phyloP scores from a whole-genome alignment of 2,888 invertebrate species.

The Eurytoma californica region DNA sequence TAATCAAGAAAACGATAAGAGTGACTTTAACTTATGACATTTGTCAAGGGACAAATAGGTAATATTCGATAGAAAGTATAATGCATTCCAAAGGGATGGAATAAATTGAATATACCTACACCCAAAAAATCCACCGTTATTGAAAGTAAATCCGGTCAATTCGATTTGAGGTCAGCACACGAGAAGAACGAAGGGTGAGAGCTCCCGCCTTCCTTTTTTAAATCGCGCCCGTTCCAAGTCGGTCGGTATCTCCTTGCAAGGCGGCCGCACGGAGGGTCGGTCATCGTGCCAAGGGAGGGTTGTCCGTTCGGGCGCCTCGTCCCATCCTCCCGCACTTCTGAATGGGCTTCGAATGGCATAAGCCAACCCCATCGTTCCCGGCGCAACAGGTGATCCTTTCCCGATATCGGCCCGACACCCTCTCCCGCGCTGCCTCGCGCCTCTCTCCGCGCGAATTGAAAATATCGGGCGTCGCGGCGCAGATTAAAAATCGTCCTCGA shows the following conservation, averaged over 20 bases:
- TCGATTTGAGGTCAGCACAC: not conserved
- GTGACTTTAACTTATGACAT: too few relatives aligned
- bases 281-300: not conserved
- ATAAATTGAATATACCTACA: not conserved
- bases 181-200: conserved; percentile 3
- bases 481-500: conserved; percentile 59
- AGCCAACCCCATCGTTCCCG: conserved; percentile 72
- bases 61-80: too few relatives aligned
- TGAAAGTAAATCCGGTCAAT: too few relatives aligned
- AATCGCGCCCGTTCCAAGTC: conserved; percentile 14
- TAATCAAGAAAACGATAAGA: too few relatives aligned
- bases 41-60: too few relatives aligned
- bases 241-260: not conserved
- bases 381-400: conserved; percentile 74
- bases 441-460: conserved; percentile 26
- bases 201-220: conserved; percentile 36
- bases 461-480: not conserved
- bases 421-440: not conserved
- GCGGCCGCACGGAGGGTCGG: not conserved
- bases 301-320: conserved; percentile 62
- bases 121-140: too few relatives aligned
- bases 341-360: conserved; percentile 71
- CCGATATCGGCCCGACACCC: conserved; percentile 68
- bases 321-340: conserved; percentile 67
- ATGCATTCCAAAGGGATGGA: too few relatives aligned